These are phyloP conservation scores for Hypomecis atomaria DNA, from an alignment of 2,888 invertebrate genomes.

Conservation along the genomic window DNA sequence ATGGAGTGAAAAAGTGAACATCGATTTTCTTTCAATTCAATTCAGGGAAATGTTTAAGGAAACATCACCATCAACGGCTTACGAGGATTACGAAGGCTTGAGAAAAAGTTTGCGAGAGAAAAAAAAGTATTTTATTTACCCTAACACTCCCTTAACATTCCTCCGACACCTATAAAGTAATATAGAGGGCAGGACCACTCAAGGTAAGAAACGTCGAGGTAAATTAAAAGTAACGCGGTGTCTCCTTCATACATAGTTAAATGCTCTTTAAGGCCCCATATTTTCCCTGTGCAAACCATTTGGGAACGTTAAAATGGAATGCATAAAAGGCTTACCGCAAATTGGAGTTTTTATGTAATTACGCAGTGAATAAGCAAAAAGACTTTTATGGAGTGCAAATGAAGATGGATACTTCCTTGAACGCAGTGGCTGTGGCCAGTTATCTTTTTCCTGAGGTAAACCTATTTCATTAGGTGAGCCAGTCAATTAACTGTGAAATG, in stretches of 20 bases:
- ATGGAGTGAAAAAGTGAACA: slow-evolving; percentile 9
- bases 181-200: slow-evolving; percentile 68
- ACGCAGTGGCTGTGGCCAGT: slow-evolving; percentile 30
- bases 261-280: slow-evolving; percentile 77
- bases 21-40: slow-evolving; percentile 25
- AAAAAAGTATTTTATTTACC: slow-evolving; percentile 35
- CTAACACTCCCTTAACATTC: slow-evolving; percentile 54
- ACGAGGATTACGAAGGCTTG: slow-evolving; percentile 23
- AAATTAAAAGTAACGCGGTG: slow-evolving; percentile 81
- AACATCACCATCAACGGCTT: slow-evolving; percentile 36
- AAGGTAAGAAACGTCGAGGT: slow-evolving; percentile 68
- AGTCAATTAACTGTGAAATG: slow-evolving; percentile 5
- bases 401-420: slow-evolving; percentile 47
- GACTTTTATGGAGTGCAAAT: slow-evolving; percentile 55
- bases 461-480: slow-evolving; percentile 27
- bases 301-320: slow-evolving; percentile 74
- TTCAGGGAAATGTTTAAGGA: slow-evolving; percentile 23
- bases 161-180: slow-evolving; percentile 60
- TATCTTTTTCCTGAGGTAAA: slow-evolving; percentile 27
- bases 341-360: slow-evolving; percentile 75
- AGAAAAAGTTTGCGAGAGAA: slow-evolving; percentile 24
- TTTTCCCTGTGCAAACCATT: slow-evolving; percentile 72
- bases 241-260: slow-evolving; percentile 82
- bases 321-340: slow-evolving; percentile 73
- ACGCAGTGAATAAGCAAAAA: slow-evolving; percentile 67